These are phyloP conservation scores for Ephydatia muelleri DNA, from an alignment of 37 sponge, comb jelly and placozoan genomes.

Conservation along the genomic window DNA sequence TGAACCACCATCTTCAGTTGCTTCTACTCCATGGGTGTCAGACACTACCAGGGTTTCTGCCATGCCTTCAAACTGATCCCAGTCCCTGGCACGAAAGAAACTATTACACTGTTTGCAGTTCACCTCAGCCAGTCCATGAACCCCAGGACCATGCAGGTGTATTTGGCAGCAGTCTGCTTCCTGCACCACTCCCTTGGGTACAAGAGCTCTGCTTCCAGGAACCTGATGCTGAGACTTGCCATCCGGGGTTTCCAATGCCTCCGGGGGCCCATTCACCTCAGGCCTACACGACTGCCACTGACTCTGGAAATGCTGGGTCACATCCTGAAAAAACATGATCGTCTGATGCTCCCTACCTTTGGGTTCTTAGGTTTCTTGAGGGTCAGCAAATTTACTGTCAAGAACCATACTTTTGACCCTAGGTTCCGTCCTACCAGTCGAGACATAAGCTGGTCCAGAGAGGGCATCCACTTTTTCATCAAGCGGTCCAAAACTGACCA, in stretches of 20 bases:
- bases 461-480: not conserved
- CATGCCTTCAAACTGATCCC: not conserved
- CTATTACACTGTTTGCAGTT: not conserved
- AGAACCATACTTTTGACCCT: not conserved
- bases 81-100: not conserved
- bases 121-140: not conserved
- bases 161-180: not conserved
- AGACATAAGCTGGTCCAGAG: not conserved
- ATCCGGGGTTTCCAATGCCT: conserved; percentile 2
- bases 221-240: not conserved
- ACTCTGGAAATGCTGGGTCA: conserved; percentile 3
- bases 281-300: conserved; percentile 12
- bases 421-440: not conserved
- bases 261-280: not conserved
- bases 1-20: not conserved
- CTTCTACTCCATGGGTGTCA: conserved; percentile 10
- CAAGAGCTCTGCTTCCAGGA: not conserved
- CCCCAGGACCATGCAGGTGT: conserved; percentile 1
- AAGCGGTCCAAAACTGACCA: conserved; percentile 17
- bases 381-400: conserved; percentile 20
- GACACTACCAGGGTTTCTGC: conserved; percentile 13
- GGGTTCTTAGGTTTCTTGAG: conserved; percentile 31
- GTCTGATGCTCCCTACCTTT: conserved; percentile 11
- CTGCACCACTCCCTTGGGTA: conserved; percentile 1
- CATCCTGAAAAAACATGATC: conserved; percentile 10